Percentiles rank a stretch among this genome's conserved stretches.
Conservation (phyloP, 30 jellyfish, hydroid and myxozoan species). For the Hydra vulgaris region DNA sequence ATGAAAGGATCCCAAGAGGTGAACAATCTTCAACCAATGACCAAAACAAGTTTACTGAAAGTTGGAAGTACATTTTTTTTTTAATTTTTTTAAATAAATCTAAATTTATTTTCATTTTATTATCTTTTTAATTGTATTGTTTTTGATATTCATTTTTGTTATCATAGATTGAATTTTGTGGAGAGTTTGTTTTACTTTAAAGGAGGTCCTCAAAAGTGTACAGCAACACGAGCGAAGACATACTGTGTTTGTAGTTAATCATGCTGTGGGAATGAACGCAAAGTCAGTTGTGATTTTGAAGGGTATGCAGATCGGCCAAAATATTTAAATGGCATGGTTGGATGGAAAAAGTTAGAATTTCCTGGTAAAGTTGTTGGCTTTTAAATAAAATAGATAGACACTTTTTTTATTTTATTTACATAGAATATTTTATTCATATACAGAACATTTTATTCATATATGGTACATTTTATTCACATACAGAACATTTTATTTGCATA, state of each 20-base stretch:
- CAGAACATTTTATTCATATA: too few species aligned
- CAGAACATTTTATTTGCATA: too few species aligned
- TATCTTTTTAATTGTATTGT: neutral
- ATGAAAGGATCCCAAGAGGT: slow-evolving; percentile 48
- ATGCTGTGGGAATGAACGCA: slow-evolving; percentile 53
- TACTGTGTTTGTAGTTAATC: slow-evolving; percentile 65
- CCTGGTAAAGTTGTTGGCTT: slow-evolving; percentile 40
- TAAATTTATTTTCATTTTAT: neutral
- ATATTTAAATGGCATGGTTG: slow-evolving; percentile 30
- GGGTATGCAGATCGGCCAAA: slow-evolving; percentile 52
- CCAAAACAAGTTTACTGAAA: too few species aligned
- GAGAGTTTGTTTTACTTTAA: slow-evolving; percentile 55
- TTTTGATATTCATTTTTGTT: neutral
- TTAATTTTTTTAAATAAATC: neutral
- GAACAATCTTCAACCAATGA: neutral
- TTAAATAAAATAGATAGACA: too few species aligned
- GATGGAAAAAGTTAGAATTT: slow-evolving; percentile 46
- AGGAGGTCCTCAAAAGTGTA: slow-evolving; percentile 42
- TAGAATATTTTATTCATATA: too few species aligned
- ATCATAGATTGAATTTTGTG: neutral
- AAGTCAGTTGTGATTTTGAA: slow-evolving; percentile 50
- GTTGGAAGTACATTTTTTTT: slow-evolving; percentile 63
- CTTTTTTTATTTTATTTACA: too few species aligned
- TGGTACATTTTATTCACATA: too few species aligned
- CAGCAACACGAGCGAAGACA: slow-evolving; percentile 47